These are phyloP conservation scores for Tachyglossus aculeatus DNA, from an alignment of 2,797 vertebrate species.

Conservation along the genomic window DNA sequence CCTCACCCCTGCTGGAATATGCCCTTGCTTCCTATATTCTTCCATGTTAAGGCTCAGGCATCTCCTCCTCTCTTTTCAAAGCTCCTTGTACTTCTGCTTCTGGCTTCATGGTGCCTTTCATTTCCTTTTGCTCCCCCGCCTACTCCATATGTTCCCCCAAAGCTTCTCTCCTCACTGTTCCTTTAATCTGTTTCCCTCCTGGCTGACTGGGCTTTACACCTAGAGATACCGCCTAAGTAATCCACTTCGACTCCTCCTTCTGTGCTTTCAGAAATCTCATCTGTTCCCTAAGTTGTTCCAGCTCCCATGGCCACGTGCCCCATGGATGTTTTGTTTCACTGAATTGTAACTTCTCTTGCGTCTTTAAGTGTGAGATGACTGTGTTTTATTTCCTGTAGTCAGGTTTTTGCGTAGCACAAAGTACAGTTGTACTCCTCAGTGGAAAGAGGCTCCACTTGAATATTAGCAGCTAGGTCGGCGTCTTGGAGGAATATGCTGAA, in stretches of 20 bases:
- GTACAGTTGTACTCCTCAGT: too few species aligned
- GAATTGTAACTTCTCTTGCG: too few species aligned
- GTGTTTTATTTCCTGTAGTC: too few species aligned
- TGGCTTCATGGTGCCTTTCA: constrained; percentile 39
- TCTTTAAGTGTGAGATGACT: too few species aligned
- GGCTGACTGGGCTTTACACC: constrained; percentile 44
- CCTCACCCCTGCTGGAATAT: constrained; percentile 12
- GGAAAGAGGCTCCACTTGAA: too few species aligned
- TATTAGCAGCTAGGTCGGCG: too few species aligned
- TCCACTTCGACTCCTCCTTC: constrained; percentile 20
- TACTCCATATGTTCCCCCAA: constrained; percentile 40
- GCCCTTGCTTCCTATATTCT: constrained; percentile 21
- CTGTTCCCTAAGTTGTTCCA: constrained; percentile 35
- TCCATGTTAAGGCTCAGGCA: constrained; percentile 21
- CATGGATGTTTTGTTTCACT: background rate
- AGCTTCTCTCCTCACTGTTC: background rate
- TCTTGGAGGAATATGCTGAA: too few species aligned
- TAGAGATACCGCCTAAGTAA: constrained; percentile 20
- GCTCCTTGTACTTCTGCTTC: background rate
- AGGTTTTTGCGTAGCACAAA: too few species aligned
- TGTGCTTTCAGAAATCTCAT: constrained; percentile 20
- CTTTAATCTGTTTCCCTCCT: constrained; percentile 48
- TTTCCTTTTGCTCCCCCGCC: constrained; percentile 26
- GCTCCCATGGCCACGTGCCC: background rate
- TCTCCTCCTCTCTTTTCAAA: constrained; percentile 11